Evolutionary conservation across 1,140 invertebrate genomes (phyloP).

Genomic region (Samia ricini): DNA sequence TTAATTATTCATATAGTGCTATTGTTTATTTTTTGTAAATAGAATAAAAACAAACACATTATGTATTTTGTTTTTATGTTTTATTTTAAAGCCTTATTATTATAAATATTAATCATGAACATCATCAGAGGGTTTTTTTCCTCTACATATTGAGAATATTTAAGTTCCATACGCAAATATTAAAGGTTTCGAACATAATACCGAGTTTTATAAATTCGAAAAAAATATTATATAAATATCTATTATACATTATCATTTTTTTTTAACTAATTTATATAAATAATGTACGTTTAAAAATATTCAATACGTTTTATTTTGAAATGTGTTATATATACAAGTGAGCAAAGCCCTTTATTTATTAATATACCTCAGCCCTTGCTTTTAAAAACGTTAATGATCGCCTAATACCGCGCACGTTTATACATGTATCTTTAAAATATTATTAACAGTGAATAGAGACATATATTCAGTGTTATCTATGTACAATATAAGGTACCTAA

Average conservation of each 20-base stretch:
- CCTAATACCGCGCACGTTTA: no score
- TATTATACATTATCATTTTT: background rate
- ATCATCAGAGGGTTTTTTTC: slow-evolving; percentile 3
- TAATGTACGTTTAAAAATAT: background rate
- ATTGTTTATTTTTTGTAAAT: slow-evolving; percentile 55
- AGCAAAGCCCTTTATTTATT: background rate
- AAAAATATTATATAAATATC: no score
- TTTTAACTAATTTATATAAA: background rate
- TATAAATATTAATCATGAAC: background rate
- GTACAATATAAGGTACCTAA: no score
- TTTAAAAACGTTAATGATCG: no score
- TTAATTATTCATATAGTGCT: slow-evolving; percentile 58
- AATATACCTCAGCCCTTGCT: background rate
- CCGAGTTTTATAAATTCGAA: no score
- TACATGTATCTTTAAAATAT: no score
- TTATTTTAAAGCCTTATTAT: background rate
- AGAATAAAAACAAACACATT: slow-evolving; percentile 19
- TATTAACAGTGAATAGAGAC: background rate
- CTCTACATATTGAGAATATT: background rate
- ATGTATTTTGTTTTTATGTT: background rate
- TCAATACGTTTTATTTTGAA: no score
- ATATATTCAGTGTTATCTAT: no score
- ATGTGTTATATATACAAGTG: no score
- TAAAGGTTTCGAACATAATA: no score
- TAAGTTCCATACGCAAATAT: background rate